phyloP scores from a whole-genome alignment of 2,888 invertebrate species.

The Heliconius cydno region DNA sequence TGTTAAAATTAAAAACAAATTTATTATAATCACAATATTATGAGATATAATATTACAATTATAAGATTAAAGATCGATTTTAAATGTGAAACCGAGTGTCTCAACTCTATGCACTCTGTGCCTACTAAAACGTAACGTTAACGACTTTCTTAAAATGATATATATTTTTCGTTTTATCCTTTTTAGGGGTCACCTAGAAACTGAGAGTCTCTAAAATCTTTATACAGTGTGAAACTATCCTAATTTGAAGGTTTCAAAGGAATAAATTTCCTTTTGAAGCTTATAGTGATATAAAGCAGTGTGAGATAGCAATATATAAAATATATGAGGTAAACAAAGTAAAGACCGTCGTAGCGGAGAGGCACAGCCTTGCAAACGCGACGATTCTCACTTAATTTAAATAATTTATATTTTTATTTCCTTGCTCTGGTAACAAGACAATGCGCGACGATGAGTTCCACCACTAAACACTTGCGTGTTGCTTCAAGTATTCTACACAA shows the following conservation, averaged over 20 bases:
- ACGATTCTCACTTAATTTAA: no score
- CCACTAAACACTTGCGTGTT: no score
- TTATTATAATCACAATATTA: no score
- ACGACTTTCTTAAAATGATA: not conserved
- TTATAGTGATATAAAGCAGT: not conserved
- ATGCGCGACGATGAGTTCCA: no score
- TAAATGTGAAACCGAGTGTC: no score
- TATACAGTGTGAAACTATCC: not conserved
- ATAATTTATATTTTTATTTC: not conserved
- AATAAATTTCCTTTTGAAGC: not conserved
- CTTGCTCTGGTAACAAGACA: not conserved
- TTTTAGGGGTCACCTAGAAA: not conserved
- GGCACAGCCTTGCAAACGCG: no score
- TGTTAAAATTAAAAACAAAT: no score
- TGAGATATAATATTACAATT: no score
- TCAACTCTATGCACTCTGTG: no score
- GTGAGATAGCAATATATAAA: not conserved
- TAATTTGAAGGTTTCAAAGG: not conserved
- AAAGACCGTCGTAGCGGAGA: not conserved
- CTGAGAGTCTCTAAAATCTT: not conserved
- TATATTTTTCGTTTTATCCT: not conserved
- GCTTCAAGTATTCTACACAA: no score
- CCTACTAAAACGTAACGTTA: no score
- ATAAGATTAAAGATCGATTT: no score
- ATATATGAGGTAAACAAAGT: not conserved